These are phyloP conservation scores for Cataglyphis albicans DNA, from an alignment of 2,888 invertebrate genomes.

Conservation along the genomic window DNA sequence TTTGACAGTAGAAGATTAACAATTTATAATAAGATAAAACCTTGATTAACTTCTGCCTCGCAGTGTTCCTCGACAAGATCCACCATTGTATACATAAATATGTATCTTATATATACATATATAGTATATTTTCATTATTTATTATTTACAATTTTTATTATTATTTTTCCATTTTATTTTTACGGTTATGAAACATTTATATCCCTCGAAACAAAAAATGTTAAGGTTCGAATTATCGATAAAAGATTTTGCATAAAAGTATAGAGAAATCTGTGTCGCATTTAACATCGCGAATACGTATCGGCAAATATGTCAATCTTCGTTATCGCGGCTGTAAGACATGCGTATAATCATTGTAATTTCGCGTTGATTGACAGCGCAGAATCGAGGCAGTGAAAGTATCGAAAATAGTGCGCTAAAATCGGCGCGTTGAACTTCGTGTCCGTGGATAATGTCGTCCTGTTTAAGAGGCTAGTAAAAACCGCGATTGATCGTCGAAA, in stretches of 20 bases:
- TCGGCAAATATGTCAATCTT: neutral
- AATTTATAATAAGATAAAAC: slow-evolving; percentile 28
- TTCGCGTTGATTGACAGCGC: neutral
- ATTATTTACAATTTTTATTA: too few species aligned
- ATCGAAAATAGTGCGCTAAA: slow-evolving; percentile 28
- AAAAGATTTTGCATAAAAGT: neutral
- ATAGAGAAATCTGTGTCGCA: neutral
- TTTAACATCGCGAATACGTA: slow-evolving; percentile 3
- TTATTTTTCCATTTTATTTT: too few species aligned
- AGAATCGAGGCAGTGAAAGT: slow-evolving; percentile 10
- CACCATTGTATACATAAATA: neutral
- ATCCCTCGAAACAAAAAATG: neutral
- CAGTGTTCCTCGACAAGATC: neutral
- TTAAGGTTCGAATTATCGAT: neutral
- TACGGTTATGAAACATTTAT: neutral
- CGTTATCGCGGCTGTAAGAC: neutral
- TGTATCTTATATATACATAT: neutral
- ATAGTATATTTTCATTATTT: neutral
- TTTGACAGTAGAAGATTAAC: slow-evolving; percentile 34
- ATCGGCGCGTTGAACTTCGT: neutral
- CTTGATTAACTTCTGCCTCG: slow-evolving; percentile 19
- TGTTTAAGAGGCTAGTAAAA: slow-evolving; percentile 58
- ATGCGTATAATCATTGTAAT: slow-evolving; percentile 2
- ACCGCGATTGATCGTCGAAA: slow-evolving; percentile 58
- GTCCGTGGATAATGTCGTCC: slow-evolving; percentile 40